phyloP scores from a whole-genome alignment of 2,113 vertebrate species.

The Rhizomys pruinosus region DNA sequence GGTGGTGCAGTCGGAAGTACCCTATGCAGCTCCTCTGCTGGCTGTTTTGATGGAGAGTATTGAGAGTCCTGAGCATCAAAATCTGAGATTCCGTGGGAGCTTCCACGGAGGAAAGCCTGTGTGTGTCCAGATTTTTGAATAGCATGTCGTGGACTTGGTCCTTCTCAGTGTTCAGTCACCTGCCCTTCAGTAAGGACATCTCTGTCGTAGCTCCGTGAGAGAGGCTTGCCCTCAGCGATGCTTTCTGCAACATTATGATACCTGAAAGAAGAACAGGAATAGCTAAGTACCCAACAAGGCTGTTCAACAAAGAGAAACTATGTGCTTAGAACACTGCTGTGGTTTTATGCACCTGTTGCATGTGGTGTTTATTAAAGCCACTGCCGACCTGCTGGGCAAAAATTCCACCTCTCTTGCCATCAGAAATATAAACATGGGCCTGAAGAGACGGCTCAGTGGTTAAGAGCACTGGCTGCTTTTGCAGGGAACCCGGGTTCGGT shows the following conservation, averaged over 20 bases:
- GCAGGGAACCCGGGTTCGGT: too few species aligned
- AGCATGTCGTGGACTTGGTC: neutral
- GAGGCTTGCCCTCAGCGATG: neutral
- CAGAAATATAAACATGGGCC: neutral
- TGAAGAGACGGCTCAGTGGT: too few species aligned
- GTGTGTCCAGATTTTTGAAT: conserved; percentile 27
- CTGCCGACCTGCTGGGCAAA: neutral
- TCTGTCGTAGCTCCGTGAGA: neutral
- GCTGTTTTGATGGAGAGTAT: neutral
- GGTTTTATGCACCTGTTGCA: conserved; percentile 6
- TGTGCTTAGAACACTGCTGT: neutral
- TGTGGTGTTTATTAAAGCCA: neutral
- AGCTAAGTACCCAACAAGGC: neutral
- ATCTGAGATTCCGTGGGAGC: neutral
- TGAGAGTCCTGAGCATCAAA: neutral
- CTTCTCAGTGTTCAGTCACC: neutral
- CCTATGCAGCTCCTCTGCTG: neutral
- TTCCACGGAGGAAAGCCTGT: neutral
- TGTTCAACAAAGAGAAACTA: neutral
- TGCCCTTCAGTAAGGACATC: neutral
- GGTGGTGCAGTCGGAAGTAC: neutral
- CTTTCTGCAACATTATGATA: conserved; percentile 4
- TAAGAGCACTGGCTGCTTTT: too few species aligned
- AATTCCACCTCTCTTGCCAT: neutral
- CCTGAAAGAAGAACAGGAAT: neutral